Evolutionary conservation across 2,113 vertebrate species (phyloP).

Genomic region (Heterocephalus glaber): DNA sequence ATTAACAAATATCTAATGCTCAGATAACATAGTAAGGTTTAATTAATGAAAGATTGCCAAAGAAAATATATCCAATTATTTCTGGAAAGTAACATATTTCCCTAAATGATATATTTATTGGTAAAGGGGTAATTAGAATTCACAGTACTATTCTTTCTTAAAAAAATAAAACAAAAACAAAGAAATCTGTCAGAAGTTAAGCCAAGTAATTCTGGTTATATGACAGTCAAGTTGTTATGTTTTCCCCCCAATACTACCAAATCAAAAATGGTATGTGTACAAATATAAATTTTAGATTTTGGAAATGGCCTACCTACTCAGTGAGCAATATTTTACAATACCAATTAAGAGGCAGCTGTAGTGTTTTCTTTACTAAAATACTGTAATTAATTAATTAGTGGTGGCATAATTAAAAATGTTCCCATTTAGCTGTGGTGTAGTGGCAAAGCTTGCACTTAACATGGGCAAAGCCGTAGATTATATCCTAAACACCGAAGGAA

Average conservation of each 20-base stretch:
- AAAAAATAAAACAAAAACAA: background rate
- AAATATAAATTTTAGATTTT: slow-evolving; percentile 18
- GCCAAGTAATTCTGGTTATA: background rate
- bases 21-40: background rate
- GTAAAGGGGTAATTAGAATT: background rate
- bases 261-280: background rate
- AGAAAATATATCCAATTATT: background rate
- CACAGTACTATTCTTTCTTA: background rate
- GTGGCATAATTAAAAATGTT: background rate
- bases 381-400: slow-evolving; percentile 46
- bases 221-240: background rate
- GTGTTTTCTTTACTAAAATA: slow-evolving; percentile 73
- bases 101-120: background rate
- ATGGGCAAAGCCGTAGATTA: background rate
- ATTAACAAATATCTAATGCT: background rate
- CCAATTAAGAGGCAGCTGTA: slow-evolving; percentile 71
- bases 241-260: background rate
- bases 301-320: slow-evolving; percentile 40
- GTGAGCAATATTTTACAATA: slow-evolving; percentile 45
- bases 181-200: background rate
- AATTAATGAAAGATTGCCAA: background rate
- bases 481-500: too few species aligned
- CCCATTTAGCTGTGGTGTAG: background rate
- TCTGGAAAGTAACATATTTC: background rate
- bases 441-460: background rate